Percentiles rank a stretch among this genome's conserved stretches.
phyloP scores from a whole-genome alignment of 2,888 invertebrate genomes.

The Nymphalis polychloros region DNA sequence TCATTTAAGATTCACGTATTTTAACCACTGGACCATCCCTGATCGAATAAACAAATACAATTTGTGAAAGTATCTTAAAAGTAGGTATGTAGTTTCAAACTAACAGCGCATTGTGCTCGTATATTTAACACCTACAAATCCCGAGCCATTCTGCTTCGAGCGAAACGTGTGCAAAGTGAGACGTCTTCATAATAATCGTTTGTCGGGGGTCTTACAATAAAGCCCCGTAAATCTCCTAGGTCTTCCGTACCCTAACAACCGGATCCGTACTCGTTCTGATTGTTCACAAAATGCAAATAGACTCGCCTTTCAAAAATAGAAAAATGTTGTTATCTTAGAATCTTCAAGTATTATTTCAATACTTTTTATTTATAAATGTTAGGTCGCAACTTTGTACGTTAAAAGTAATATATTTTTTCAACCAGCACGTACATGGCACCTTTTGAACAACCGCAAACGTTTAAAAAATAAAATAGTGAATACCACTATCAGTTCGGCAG shows the following conservation, averaged over 20 bases:
- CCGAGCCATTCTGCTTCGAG: constrained; percentile 2
- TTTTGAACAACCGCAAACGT: not conserved
- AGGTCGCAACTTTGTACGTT: too few relatives aligned
- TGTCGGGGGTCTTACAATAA: constrained; percentile 59
- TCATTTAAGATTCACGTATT: too few relatives aligned
- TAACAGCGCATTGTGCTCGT: not conserved
- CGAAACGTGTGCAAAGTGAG: constrained; percentile 53
- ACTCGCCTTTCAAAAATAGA: constrained; percentile 32
- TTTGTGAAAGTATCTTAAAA: not conserved
- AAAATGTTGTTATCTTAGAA: constrained; percentile 32
- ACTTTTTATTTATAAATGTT: not conserved
- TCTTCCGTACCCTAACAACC: constrained; percentile 45
- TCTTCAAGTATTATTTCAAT: constrained; percentile 19
- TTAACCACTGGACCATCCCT: too few relatives aligned
- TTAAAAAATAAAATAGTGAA: constrained; percentile 11
- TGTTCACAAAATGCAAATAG: constrained; percentile 47
- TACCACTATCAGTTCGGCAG: constrained; percentile 29
- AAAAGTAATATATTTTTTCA: too few relatives aligned
- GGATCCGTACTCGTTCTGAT: constrained; percentile 46
- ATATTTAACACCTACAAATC: constrained; percentile 7
- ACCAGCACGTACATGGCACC: too few relatives aligned
- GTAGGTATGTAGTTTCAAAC: not conserved
- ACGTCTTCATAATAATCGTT: constrained; percentile 61
- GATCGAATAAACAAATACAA: too few relatives aligned
- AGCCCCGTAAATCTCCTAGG: constrained; percentile 45